Evolutionary conservation across 1,140 invertebrate species (phyloP), one percentile per base, ranked within the genome.

Genomic region (Meloidogyne hapla): DNA sequence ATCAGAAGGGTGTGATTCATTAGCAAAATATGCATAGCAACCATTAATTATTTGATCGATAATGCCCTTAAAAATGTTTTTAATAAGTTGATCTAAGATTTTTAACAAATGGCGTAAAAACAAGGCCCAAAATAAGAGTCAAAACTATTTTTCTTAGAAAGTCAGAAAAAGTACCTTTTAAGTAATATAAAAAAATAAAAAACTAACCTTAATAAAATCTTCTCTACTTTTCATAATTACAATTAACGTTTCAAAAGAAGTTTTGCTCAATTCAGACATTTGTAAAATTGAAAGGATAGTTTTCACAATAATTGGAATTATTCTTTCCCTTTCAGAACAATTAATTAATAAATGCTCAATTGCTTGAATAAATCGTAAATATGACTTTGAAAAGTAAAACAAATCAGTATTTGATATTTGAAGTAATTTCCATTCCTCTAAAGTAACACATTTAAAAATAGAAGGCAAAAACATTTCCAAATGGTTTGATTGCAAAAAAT

Each of bases 181-280:
- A n/a, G n/a, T n/a, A n/a, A n/a, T n/a, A n/a, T n/a, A n/a, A n/a
- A n/a, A 64, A 42, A 42, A 70, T 40, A 1, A 28, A 23, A 23
- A 38, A 4, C 33, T 23, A 40, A 75, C 62, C 26, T 21, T 26
- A 21, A 69, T 76, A 18, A 0, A 5, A 25, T 13, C 4, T n/a
- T 75, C 74, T 21, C 21, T 23, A 12, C 69, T 74, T 45, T 69
- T 67, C 69, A 75, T 9, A 33, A 75, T 13, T 25, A 61, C 70
- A 40, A 65, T 26, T 23, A 75, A 61, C 38, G 74, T 75, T 13
- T 65, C 71, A 26, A 75, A 25, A 15, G 74, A 48, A 21, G 40
- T 12, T 65, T 67, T 48, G 6, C 40, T 63, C n/a, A 67, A 23
- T 10, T 38, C 33, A 25, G 70, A 15, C 65, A 74, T 15, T 13